Base-by-base conservation (phyloP, 1,140 invertebrate species). In the Drosophila takahashii region DNA sequence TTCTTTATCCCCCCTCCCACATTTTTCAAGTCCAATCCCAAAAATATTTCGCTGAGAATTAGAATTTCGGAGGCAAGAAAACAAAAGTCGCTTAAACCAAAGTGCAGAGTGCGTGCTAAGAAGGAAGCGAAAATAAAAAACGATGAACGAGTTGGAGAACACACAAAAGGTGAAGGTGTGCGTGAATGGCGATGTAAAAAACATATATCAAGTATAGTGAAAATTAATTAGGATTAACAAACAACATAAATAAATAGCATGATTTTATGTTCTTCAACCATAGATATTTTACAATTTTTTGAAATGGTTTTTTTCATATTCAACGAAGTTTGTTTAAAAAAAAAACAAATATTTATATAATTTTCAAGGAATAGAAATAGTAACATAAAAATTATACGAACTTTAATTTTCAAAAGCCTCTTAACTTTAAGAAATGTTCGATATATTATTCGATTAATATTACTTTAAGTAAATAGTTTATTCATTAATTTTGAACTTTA, bases 41-140 rank as follows among this genome's bases (percentile, higher is more conserved):
- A 45, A 71, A 45, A 76, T 84, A 48, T 67, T 59, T 57, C 22
- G 39, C 44, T 74, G 50, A 56, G 42, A 69, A 65, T 77, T 69
- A 50, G 47, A 81, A 69, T 74, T 81, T 34, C 29, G 44, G n/a
- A 44, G 3, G 52, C 15, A 9, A 51, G 53, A 62, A 76, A 61
- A 76, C 60, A 71, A 64, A 76, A 85, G 77, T 77, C 57, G 27
- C 51, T 47, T 32, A 59, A 65, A 70, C 48, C 83, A 79, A 89
- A 89, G 79, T 89, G 84, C 84, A 89, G 79, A 87, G 84, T 87
- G 84, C 84, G 79, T 87, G 77, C 42, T 52, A 57, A 60, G 66
- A 62, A 77, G 65, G 41, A 41, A 48, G 57, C 22, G 54, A 32
- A 57, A 65, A 60, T 15, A 44, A 53, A 70, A 60, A 18, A 16